Percentiles rank a stretch among this genome's conserved stretches.
Conservation (phyloP, 2,113 vertebrate genomes). For the Tamias sibiricus region DNA sequence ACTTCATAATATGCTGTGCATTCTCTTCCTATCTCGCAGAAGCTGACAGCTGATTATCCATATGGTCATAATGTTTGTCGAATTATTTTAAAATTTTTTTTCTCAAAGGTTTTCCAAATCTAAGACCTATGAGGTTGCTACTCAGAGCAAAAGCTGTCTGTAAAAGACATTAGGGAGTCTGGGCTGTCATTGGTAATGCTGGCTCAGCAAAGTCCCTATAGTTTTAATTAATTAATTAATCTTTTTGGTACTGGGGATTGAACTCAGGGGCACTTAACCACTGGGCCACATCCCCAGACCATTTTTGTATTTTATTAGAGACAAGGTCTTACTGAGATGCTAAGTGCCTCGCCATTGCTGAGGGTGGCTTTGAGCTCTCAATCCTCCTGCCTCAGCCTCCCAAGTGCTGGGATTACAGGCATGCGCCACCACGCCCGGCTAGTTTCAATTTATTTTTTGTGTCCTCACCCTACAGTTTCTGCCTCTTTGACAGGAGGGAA, state of each 20-base stretch:
- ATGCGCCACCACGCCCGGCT: too few relatives aligned
- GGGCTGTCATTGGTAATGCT: background rate
- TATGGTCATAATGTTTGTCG: background rate
- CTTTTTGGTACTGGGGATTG: too few relatives aligned
- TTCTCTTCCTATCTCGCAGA: background rate
- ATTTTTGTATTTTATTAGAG: too few relatives aligned
- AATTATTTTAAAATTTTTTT: background rate
- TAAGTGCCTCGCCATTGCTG: too few relatives aligned
- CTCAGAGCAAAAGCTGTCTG: background rate
- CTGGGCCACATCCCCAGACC: too few relatives aligned
- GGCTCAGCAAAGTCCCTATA: background rate
- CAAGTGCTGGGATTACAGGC: too few relatives aligned
- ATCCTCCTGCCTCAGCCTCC: too few relatives aligned
- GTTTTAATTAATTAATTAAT: too few relatives aligned
- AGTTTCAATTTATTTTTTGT: background rate
- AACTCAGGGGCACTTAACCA: too few relatives aligned
- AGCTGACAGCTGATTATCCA: background rate
- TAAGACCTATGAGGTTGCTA: background rate
- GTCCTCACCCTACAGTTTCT: background rate
- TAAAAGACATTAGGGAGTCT: background rate
- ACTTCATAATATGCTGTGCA: background rate
- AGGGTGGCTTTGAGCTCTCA: too few relatives aligned
- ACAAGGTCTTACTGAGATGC: too few relatives aligned
- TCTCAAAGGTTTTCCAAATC: slow-evolving; percentile 26
- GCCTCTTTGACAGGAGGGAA: background rate